These are phyloP conservation scores for Porphyrio hochstetteri DNA, from an alignment of 2,113 vertebrate genomes.

Conservation along the genomic window DNA sequence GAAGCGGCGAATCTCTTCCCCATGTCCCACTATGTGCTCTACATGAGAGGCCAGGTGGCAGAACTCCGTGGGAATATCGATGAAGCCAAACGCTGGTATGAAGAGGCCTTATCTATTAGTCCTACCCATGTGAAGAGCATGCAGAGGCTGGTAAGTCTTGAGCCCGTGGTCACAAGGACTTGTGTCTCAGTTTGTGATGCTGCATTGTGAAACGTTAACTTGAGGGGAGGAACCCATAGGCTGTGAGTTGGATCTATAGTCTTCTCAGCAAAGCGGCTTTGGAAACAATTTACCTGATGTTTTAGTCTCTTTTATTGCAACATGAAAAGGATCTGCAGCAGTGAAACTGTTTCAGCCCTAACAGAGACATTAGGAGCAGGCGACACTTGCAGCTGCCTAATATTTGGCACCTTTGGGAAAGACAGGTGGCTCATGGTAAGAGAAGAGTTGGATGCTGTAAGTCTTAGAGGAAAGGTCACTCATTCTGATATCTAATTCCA, in stretches of 20 bases:
- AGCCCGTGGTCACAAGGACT: background rate
- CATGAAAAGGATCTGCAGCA: background rate
- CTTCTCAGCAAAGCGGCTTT: background rate
- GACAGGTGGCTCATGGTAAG: background rate
- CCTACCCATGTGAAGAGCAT: conserved; percentile 98
- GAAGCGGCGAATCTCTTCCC: conserved; percentile 97
- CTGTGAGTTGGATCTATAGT: background rate
- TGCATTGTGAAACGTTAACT: background rate
- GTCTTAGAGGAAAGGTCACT: background rate
- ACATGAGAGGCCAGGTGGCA: conserved; percentile 94
- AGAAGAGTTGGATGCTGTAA: background rate
- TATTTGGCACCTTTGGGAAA: background rate
- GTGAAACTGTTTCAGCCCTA: background rate
- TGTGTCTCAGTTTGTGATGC: background rate
- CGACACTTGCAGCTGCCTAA: background rate
- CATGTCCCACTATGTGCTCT: conserved; percentile 94
- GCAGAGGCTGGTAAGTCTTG: conserved; percentile 93
- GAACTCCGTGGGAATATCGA: conserved; percentile 92
- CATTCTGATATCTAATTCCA: background rate
- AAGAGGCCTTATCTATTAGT: conserved; percentile 97
- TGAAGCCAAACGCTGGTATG: conserved; percentile 96
- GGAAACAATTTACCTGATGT: background rate
- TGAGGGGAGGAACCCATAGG: background rate
- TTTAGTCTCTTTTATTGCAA: background rate
- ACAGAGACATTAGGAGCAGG: background rate